Conservation (phyloP, 2,113 vertebrate genomes). For the Caranx ignobilis region DNA sequence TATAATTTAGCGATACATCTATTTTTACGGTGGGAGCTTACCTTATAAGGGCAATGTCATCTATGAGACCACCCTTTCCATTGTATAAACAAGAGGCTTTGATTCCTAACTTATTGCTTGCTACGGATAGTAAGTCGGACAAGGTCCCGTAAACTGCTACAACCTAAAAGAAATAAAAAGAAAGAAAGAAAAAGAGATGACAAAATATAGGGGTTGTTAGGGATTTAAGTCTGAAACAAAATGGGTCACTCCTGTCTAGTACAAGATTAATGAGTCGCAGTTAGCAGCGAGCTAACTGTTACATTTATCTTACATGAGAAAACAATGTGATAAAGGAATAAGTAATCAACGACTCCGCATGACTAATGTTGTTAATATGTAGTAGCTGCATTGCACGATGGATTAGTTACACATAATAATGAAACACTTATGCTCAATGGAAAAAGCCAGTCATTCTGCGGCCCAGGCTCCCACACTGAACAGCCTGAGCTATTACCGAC, state of each 20-base stretch:
- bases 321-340: neutral
- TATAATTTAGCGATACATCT: neutral
- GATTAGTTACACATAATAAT: neutral
- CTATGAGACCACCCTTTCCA: slow-evolving; percentile 95
- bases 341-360: no score
- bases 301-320: no score
- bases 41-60: slow-evolving; percentile 96
- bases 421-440: slow-evolving; percentile 27
- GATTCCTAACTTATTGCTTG: slow-evolving; percentile 95
- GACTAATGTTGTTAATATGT: neutral
- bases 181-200: neutral
- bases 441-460: slow-evolving; percentile 58
- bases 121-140: slow-evolving; percentile 93
- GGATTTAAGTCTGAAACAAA: neutral
- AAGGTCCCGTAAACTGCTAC: slow-evolving; percentile 96
- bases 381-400: neutral
- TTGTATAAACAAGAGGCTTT: slow-evolving; percentile 95
- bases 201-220: neutral
- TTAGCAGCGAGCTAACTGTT: neutral
- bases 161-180: slow-evolving; percentile 82
- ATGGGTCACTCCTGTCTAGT: slow-evolving; percentile 7
- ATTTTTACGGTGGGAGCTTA: slow-evolving; percentile 50
- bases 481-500: slow-evolving; percentile 77
- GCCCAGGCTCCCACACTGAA: slow-evolving; percentile 22
- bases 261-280: slow-evolving; percentile 9